A percentile compares a stretch with the other conserved stretches of the same genome.
These are phyloP conservation scores for Graptemys geographica DNA, from an alignment of 2,797 vertebrate species.

Conservation along the genomic window DNA sequence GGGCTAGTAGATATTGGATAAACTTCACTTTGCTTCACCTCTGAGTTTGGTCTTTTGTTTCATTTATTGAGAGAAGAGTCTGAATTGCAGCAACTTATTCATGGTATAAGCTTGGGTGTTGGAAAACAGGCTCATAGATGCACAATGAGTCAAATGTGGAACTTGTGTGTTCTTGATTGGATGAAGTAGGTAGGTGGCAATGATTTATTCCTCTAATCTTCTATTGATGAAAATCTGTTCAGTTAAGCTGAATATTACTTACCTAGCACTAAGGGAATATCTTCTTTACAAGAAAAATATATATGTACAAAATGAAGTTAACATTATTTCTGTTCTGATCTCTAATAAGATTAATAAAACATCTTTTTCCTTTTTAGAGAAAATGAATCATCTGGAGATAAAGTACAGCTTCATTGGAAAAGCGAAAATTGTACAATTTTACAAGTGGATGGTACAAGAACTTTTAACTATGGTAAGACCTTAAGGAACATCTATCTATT, in stretches of 20 bases:
- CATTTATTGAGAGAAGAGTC: background rate
- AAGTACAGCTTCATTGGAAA: conserved; percentile 85
- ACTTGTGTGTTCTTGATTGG: background rate
- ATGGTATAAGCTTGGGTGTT: background rate
- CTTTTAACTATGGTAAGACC: conserved; percentile 91
- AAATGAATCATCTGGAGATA: conserved; percentile 70
- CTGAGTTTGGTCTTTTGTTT: background rate
- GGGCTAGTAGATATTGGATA: background rate
- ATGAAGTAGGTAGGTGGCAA: too few species aligned
- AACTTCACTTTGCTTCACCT: background rate
- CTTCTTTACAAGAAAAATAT: background rate
- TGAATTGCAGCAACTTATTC: background rate
- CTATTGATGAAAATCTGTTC: background rate
- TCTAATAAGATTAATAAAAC: accelerated
- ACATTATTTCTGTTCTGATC: background rate
- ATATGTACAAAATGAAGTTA: background rate
- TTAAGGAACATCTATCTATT: accelerated
- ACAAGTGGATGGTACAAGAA: conserved; percentile 88
- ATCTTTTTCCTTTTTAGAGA: conserved; percentile 63
- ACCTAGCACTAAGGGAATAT: background rate
- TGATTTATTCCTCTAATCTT: background rate
- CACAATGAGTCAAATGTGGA: background rate
- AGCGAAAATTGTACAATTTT: conserved; percentile 86
- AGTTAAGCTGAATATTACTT: background rate
- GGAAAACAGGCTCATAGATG: background rate